phyloP scores from a whole-genome alignment of 2,113 vertebrate genomes.

The Neogale vison region DNA sequence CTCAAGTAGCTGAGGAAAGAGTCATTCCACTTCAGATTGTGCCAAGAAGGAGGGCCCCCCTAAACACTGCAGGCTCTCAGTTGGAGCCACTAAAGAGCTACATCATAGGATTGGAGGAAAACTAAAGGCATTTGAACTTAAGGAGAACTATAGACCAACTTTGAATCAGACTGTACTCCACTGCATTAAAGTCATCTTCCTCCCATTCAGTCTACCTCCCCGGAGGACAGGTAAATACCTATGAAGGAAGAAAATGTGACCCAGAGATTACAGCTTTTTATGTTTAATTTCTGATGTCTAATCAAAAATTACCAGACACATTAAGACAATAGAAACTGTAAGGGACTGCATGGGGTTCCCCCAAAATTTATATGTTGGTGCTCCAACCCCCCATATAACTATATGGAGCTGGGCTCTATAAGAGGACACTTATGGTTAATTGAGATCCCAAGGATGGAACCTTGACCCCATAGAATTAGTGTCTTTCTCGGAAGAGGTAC shows the following conservation, averaged over 20 bases:
- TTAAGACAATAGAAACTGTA: not conserved
- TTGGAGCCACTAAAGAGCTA: not conserved
- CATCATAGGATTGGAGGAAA: not conserved
- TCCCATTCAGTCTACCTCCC: not conserved
- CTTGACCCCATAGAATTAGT: not conserved
- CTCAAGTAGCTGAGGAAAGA: not conserved
- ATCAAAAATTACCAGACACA: not conserved
- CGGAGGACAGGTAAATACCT: not conserved
- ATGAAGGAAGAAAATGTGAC: not conserved
- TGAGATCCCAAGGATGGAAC: not conserved
- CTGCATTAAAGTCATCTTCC: not conserved
- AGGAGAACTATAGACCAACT: not conserved
- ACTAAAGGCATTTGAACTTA: not conserved
- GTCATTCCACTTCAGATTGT: not conserved
- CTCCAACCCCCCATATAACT: not conserved
- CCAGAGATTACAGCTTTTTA: not conserved
- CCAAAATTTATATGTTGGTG: not conserved
- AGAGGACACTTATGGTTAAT: not conserved
- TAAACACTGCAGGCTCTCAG: not conserved
- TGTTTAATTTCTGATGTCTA: not conserved
- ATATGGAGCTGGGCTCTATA: not conserved
- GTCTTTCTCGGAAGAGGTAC: not conserved
- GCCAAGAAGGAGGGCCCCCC: not conserved
- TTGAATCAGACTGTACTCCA: not conserved
- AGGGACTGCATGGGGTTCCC: not conserved